Conservation (phyloP, 64 coral and sea anemone genomes). For the Dendrophyllia cribrosa region DNA sequence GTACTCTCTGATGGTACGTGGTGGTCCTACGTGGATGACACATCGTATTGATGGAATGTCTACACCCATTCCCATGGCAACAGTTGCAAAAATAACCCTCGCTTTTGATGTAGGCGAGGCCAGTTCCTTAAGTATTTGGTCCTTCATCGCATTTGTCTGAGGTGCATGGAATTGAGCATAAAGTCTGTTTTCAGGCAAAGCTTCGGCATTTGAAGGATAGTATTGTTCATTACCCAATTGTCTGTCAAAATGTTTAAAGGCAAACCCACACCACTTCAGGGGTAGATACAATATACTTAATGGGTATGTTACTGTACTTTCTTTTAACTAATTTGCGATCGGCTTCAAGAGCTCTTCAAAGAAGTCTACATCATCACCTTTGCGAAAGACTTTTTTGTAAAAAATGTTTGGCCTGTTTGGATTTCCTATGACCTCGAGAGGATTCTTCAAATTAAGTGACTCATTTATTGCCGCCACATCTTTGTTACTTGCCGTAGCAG, state of each 20-base stretch:
- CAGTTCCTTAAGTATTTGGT: conserved; percentile 31
- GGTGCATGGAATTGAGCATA: conserved; percentile 43
- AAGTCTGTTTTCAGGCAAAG: conserved; percentile 31
- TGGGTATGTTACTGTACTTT: conserved; percentile 42
- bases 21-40: conserved; percentile 46
- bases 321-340: conserved; percentile 60
- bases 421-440: conserved; percentile 26
- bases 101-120: conserved; percentile 12
- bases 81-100: conserved; percentile 55
- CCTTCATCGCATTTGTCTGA: conserved; percentile 27
- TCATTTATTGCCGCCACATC: conserved; percentile 30
- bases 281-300: conserved; percentile 67
- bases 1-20: conserved; percentile 10
- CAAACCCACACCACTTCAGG: conserved; percentile 36
- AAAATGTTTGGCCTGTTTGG: conserved; percentile 57
- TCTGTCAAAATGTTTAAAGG: conserved; percentile 1
- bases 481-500: conserved; percentile 67
- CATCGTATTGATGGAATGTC: conserved; percentile 45
- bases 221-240: conserved; percentile 10
- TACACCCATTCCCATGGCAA: conserved; percentile 70
- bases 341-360: conserved; percentile 46
- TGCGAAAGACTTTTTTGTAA: conserved; percentile 6
- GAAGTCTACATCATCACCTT: conserved; percentile 21
- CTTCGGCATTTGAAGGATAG: background rate
- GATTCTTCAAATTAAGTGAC: conserved; percentile 22